Evolutionary conservation across 2,888 invertebrate species (phyloP), one percentile per base, ranked within the genome.

Genomic region (Drosophila parthenogenetica): DNA sequence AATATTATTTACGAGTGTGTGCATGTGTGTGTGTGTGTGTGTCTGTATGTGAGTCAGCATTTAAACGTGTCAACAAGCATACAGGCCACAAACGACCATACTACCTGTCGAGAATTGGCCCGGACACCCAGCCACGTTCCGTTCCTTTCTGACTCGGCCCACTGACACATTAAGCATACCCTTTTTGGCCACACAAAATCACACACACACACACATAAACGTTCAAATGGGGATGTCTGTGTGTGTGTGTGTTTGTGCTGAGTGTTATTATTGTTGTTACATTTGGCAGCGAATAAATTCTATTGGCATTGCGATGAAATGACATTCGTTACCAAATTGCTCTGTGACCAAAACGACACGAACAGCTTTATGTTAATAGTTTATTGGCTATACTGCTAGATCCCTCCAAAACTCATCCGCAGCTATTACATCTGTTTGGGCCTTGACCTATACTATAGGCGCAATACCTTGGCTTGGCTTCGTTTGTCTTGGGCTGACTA

Each of bases 31-130:
- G 46, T 40, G 50, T 46, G 42, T 51, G 54, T 62, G 49, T 53
- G 48, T 60, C 58, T 65, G 53, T 75, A 58, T 81, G 76, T 65
- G 69, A 72, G 70, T 68, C 72, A 73, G 69, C 77, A 79, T 77
- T 77, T 86, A 86, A 82, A 88, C 83, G 83, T 84, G 83, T 84
- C 83, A 84, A 86, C 86, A 83, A 86, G 80, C 88, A 87, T 68
- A 73, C 79, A 82, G 79, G 79, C 50, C 69, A 70, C 64, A 62
- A 71, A 49, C 45, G 54, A 50, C 60, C 78, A 65, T 55, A 60
- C 67, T 55, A 60, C 67, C 75, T 77, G 78, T 17, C 48, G 57
- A 53, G 50, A 69, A 77, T 69, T 77, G 78, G 73, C 61, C 78
- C 50, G 69, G 51, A 65, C 78, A 64, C 50, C 43, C 43, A 50